Percentiles rank a stretch among this genome's conserved stretches.
Evolutionary conservation across 53 echinoderm and acorn worm genomes (phyloP).

Genomic region (Antedon mediterranea): DNA sequence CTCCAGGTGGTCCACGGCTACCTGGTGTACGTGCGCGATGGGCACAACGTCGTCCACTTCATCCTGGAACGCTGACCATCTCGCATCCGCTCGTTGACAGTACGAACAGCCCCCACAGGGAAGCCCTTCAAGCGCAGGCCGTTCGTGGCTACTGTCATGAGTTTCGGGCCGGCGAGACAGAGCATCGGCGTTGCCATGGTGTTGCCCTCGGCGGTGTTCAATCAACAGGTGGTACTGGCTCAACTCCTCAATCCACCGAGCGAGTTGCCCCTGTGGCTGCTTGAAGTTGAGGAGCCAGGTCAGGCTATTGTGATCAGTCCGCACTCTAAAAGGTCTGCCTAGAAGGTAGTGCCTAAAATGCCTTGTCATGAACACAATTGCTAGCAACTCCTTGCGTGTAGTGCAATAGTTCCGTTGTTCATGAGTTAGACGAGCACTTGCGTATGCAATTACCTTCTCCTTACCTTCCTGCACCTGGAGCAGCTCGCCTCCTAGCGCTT

Average conservation of each 20-base stretch:
- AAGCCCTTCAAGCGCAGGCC: too few species aligned
- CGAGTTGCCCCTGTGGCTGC: slow-evolving; percentile 3
- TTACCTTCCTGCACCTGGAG: slow-evolving; percentile 14
- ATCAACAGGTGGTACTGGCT: slow-evolving; percentile 10
- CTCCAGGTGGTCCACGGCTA: slow-evolving; percentile 13
- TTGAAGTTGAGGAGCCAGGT: too few species aligned
- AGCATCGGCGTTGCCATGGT: slow-evolving; percentile 11
- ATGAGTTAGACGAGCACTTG: slow-evolving; percentile 1
- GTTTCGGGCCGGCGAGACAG: not conserved
- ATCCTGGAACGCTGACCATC: too few species aligned
- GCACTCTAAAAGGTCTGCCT: not conserved
- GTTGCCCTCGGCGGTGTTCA: slow-evolving; percentile 6
- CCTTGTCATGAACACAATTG: not conserved
- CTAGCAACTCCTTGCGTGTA: too few species aligned
- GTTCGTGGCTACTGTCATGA: not conserved
- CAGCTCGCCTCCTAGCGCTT: slow-evolving; percentile 26
- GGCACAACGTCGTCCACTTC: too few species aligned
- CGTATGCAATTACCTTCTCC: too few species aligned
- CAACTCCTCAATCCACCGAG: slow-evolving; percentile 13
- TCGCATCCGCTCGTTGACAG: too few species aligned
- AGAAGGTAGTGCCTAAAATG: slow-evolving; percentile 6
- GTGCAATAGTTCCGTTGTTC: slow-evolving; percentile 15
- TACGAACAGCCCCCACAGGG: too few species aligned
- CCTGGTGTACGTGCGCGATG: too few species aligned
- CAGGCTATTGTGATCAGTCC: too few species aligned